phyloP scores from a whole-genome alignment of 37 sponge, comb jelly and placozoan genomes.

The Spongilla lacustris region DNA sequence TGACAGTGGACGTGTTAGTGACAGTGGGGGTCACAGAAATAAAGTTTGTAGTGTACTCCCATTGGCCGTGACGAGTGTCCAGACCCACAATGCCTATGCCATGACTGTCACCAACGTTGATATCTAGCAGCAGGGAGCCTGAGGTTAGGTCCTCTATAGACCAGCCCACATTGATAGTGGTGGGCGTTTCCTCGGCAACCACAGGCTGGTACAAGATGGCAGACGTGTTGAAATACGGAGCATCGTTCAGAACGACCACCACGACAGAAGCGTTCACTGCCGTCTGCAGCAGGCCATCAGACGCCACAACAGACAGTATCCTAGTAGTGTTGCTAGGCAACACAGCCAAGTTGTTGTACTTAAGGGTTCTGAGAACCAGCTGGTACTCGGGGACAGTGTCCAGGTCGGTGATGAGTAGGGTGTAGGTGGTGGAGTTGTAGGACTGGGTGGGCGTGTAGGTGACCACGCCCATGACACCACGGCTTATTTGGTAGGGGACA shows the following conservation, averaged over 20 bases:
- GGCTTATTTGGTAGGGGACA: slow-evolving; percentile 8
- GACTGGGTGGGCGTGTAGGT: slow-evolving; percentile 59
- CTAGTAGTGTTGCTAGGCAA: slow-evolving; percentile 64
- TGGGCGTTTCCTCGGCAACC: slow-evolving; percentile 64
- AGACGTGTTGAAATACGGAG: slow-evolving; percentile 75
- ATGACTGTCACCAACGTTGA: slow-evolving; percentile 50
- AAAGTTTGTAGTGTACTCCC: slow-evolving; percentile 82
- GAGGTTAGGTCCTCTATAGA: slow-evolving; percentile 63
- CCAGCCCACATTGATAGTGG: slow-evolving; percentile 69
- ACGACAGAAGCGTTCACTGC: slow-evolving; percentile 40
- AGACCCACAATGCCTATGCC: slow-evolving; percentile 76
- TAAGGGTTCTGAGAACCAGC: slow-evolving; percentile 75
- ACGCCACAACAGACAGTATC: slow-evolving; percentile 42
- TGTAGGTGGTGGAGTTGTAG: slow-evolving; percentile 69
- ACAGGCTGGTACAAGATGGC: slow-evolving; percentile 25
- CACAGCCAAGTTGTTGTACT: slow-evolving; percentile 79
- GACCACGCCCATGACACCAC: background rate
- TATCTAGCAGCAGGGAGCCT: slow-evolving; percentile 65
- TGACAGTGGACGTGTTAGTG: background rate
- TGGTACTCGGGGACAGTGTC: slow-evolving; percentile 75
- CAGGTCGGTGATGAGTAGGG: slow-evolving; percentile 76
- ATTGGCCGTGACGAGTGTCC: slow-evolving; percentile 67
- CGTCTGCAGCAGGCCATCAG: slow-evolving; percentile 74
- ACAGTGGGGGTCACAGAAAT: background rate
- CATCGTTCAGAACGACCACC: slow-evolving; percentile 77